Percentiles rank a stretch among this genome's conserved stretches.
These are phyloP conservation scores for Tyrannus savana DNA, from an alignment of 2,113 vertebrate genomes.

Conservation along the genomic window DNA sequence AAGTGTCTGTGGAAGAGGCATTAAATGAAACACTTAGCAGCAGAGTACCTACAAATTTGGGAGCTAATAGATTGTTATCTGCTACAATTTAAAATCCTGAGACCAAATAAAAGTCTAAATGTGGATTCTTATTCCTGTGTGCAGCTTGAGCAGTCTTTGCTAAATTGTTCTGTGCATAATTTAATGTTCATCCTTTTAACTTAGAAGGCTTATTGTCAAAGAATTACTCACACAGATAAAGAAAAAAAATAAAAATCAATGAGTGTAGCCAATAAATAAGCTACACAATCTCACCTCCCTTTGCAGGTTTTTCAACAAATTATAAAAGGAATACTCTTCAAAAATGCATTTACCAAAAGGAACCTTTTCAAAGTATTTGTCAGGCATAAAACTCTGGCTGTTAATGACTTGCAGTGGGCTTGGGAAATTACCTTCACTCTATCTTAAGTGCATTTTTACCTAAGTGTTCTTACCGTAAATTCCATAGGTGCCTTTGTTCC, in stretches of 20 bases:
- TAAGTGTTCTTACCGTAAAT: not conserved
- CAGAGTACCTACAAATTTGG: not conserved
- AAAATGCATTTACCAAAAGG: slow-evolving; percentile 29
- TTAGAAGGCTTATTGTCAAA: slow-evolving; percentile 28
- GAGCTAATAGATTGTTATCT: slow-evolving; percentile 46
- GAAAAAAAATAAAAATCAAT: not conserved
- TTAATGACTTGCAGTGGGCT: not conserved
- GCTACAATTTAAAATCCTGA: slow-evolving; percentile 12
- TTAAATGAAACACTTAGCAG: slow-evolving; percentile 25
- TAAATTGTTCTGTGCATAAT: slow-evolving; percentile 5
- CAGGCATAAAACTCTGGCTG: not conserved
- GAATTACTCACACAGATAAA: slow-evolving; percentile 42
- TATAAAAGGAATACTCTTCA: not conserved
- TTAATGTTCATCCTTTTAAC: slow-evolving; percentile 55
- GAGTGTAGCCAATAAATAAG: slow-evolving; percentile 9
- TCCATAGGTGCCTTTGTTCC: not conserved
- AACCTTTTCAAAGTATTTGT: not conserved
- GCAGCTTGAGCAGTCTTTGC: slow-evolving; percentile 14
- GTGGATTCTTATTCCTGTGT: not conserved
- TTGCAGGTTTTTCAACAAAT: slow-evolving; percentile 13
- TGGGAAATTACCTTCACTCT: not conserved
- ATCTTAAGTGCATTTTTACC: not conserved
- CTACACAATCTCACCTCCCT: not conserved
- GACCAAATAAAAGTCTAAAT: slow-evolving; percentile 33
- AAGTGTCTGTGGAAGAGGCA: not conserved